Evolutionary conservation across 2,797 vertebrate species (phyloP).

Genomic region (Gorsachius magnificus): DNA sequence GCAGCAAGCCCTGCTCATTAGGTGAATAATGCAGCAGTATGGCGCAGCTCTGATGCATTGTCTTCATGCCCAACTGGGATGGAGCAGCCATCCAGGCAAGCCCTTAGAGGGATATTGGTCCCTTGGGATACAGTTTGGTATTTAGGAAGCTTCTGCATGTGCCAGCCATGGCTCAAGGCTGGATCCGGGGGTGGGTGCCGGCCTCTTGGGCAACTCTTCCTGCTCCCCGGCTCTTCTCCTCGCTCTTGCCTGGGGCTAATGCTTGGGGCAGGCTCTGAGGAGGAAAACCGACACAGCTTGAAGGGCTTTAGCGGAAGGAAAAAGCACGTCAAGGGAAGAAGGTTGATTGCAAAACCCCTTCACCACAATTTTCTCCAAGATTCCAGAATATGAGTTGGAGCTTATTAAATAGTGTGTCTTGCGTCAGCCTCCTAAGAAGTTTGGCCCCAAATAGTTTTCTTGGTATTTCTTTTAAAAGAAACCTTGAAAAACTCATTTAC

Average conservation of each 20-base stretch:
- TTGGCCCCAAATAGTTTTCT: not conserved
- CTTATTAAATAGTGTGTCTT: not conserved
- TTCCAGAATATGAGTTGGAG: not conserved
- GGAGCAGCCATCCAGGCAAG: not conserved
- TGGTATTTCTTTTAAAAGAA: not conserved
- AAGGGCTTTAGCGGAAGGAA: not conserved
- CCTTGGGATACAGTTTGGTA: not conserved
- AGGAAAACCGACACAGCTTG: not conserved
- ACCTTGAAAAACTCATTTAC: not conserved
- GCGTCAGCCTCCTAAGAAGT: not conserved
- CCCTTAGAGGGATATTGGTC: not conserved
- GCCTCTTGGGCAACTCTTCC: not conserved
- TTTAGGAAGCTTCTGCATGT: not conserved
- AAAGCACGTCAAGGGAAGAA: not conserved
- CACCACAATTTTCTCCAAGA: not conserved
- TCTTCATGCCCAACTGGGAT: not conserved
- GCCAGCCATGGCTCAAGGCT: rapidly evolving
- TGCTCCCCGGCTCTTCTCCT: not conserved
- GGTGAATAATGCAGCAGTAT: not conserved
- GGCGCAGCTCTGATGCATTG: rapidly evolving
- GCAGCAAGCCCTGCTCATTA: not conserved
- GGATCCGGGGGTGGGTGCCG: not conserved
- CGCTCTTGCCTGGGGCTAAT: rapidly evolving
- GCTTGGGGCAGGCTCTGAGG: not conserved
- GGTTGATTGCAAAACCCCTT: not conserved